Evolutionary conservation across 2,113 vertebrate genomes (phyloP).

Genomic region (Geococcyx californianus): DNA sequence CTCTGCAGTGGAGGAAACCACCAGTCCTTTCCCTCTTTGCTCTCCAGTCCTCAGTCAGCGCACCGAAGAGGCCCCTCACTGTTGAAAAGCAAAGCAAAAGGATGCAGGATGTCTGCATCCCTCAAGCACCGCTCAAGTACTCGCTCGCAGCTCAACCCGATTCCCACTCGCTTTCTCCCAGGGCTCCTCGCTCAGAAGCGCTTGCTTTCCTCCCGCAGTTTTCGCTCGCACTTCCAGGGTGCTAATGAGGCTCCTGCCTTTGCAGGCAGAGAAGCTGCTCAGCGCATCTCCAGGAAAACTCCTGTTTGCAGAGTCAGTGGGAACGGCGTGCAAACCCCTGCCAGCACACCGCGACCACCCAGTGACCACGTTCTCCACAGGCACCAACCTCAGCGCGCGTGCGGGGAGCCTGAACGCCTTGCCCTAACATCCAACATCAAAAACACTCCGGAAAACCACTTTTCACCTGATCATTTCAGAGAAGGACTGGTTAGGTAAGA

Average conservation of each 20-base stretch:
- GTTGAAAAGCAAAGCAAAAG: background rate
- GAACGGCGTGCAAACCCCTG: accelerated
- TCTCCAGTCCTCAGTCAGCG: accelerated
- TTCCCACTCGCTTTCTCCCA: background rate
- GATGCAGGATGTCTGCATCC: background rate
- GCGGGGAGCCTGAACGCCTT: accelerated
- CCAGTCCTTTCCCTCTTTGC: background rate
- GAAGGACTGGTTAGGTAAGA: background rate
- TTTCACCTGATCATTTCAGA: background rate
- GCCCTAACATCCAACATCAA: background rate
- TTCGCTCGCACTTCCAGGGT: background rate
- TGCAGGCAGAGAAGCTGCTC: background rate
- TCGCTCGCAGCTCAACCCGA: accelerated
- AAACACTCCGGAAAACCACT: background rate
- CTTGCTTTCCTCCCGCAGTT: background rate
- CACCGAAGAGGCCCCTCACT: accelerated
- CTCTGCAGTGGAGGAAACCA: accelerated
- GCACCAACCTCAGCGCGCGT: accelerated
- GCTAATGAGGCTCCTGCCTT: background rate
- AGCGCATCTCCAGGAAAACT: background rate
- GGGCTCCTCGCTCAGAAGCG: background rate
- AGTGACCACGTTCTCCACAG: accelerated
- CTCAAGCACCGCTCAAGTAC: background rate
- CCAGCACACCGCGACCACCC: accelerated
- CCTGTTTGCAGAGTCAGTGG: accelerated